A percentile compares a stretch with the other conserved stretches of the same genome.
Conservation (phyloP, 2,113 vertebrate genomes). For the Cnemophilus loriae region DNA sequence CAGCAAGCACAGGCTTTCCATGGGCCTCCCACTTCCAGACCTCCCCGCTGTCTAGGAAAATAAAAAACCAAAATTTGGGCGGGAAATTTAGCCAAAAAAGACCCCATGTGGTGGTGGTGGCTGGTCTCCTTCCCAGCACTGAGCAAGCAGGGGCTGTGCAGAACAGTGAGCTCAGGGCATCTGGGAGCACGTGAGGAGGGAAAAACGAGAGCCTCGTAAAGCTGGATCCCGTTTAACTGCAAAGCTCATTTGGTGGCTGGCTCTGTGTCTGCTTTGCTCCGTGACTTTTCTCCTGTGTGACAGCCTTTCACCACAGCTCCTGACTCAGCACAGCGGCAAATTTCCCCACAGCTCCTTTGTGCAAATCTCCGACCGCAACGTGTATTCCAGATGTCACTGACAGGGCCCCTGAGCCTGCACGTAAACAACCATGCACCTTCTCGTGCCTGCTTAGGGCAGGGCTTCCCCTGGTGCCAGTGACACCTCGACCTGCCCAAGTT, state of each 20-base stretch:
- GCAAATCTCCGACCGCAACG: not conserved
- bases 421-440: not conserved
- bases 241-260: not conserved
- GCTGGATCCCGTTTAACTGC: not conserved
- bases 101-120: not conserved
- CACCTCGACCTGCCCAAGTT: not conserved
- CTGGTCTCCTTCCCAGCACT: not conserved
- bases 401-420: not conserved
- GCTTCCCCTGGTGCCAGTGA: not conserved
- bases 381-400: not conserved
- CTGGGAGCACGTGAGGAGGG: accelerated
- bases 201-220: not conserved
- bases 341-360: not conserved
- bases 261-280: not conserved
- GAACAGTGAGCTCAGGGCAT: accelerated
- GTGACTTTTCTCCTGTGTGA: not conserved
- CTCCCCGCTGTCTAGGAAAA: not conserved
- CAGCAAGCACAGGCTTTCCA: too few species aligned
- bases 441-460: not conserved
- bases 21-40: not conserved
- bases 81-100: not conserved
- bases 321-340: not conserved
- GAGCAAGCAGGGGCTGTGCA: not conserved
- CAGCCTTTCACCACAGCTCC: not conserved
- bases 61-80: not conserved